A percentile compares a stretch with the other conserved stretches of the same genome.
Conservation (phyloP, 2,113 vertebrate species). For the Tetrax tetrax region DNA sequence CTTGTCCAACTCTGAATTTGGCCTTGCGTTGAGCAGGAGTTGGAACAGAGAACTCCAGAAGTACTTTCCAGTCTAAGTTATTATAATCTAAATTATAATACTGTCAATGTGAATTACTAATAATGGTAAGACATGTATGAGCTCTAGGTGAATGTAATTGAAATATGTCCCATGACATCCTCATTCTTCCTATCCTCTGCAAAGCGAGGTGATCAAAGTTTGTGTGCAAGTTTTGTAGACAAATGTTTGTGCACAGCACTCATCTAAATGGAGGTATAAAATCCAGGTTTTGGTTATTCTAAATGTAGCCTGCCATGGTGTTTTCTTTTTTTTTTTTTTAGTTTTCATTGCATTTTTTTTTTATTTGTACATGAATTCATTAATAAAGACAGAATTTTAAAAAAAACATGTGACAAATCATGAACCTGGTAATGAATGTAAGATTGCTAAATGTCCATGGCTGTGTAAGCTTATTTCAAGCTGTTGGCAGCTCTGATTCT, state of each 20-base stretch:
- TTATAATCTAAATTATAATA: background rate
- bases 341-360: constrained; percentile 33
- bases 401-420: background rate
- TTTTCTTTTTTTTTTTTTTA: background rate
- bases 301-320: background rate
- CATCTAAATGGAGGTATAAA: background rate
- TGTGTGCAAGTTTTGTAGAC: background rate
- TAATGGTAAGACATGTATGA: background rate
- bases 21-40: background rate
- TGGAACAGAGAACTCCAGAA: background rate
- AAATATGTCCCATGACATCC: background rate
- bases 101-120: background rate
- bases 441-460: constrained; percentile 32
- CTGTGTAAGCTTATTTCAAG: constrained; percentile 6
- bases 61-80: background rate
- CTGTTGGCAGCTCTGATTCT: background rate
- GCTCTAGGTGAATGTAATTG: background rate
- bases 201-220: background rate
- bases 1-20: background rate
- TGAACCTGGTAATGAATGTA: background rate
- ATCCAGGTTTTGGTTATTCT: background rate
- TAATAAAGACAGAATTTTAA: background rate
- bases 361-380: background rate
- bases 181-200: background rate
- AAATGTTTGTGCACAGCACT: background rate